These are phyloP conservation scores for Deroplatys truncata DNA, from an alignment of 2,888 invertebrate species.

Conservation along the genomic window DNA sequence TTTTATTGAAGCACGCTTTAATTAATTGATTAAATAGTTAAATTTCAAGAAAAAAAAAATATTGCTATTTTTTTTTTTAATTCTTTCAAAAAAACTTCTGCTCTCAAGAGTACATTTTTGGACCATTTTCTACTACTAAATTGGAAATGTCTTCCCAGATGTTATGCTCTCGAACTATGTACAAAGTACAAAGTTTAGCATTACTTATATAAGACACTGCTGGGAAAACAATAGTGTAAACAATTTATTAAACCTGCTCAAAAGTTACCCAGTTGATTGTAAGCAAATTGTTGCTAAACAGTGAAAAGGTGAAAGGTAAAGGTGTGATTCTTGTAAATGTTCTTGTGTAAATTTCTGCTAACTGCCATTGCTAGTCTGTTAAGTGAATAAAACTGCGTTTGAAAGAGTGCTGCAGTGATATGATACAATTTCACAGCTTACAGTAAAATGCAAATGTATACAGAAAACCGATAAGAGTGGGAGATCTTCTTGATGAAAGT, in stretches of 20 bases:
- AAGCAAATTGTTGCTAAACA: neutral
- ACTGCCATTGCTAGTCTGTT: neutral
- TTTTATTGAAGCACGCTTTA: neutral
- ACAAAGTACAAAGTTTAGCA: neutral
- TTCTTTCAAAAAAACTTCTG: neutral
- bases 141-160: neutral
- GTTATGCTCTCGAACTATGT: neutral
- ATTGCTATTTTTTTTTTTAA: neutral
- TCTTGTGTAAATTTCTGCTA: neutral
- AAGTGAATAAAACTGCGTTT: neutral
- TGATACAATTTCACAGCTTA: neutral
- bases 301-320: neutral
- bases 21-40: neutral
- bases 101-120: neutral
- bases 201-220: neutral
- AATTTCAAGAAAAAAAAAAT: neutral
- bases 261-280: neutral
- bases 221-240: neutral
- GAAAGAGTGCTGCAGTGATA: neutral
- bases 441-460: neutral
- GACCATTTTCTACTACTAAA: neutral
- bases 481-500: neutral
- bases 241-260: neutral
- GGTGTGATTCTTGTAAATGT: neutral
- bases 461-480: neutral